Evolutionary conservation across 92 coral and sea anemone species (phyloP).

Genomic region (Chrysogorgia sp.): DNA sequence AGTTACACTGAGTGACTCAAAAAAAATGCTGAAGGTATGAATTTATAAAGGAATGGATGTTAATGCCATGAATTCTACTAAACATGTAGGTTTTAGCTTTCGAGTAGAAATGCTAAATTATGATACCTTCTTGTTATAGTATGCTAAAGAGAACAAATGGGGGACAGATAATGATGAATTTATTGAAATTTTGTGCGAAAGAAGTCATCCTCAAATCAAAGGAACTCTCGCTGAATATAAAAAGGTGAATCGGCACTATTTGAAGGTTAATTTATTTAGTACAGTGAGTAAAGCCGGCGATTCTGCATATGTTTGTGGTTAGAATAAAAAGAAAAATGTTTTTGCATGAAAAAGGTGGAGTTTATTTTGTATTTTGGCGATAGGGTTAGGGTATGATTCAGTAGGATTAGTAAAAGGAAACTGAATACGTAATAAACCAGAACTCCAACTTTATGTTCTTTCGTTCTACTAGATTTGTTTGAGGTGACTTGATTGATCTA

Average conservation of each 20-base stretch:
- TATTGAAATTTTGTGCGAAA: constrained; percentile 72
- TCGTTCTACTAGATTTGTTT: too few species aligned
- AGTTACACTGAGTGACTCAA: constrained; percentile 75
- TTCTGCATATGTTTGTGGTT: too few species aligned
- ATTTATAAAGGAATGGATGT: too few species aligned
- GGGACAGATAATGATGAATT: constrained; percentile 89
- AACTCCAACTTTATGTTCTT: too few species aligned
- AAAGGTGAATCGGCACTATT: constrained; percentile 64
- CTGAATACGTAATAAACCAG: too few species aligned
- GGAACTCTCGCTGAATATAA: constrained; percentile 84
- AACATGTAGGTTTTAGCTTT: too few species aligned
- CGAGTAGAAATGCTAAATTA: not conserved
- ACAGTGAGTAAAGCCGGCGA: not conserved
- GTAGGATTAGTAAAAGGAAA: not conserved
- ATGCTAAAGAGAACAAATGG: constrained; percentile 84
- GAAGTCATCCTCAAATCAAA: constrained; percentile 87
- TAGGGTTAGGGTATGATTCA: not conserved
- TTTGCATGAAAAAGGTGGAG: not conserved
- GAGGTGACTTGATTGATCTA: too few species aligned
- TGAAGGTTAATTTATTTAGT: not conserved
- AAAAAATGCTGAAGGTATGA: constrained; percentile 72
- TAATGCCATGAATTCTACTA: too few species aligned
- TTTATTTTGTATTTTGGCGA: not conserved
- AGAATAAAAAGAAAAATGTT: too few species aligned
- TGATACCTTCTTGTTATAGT: not conserved